A percentile compares a stretch with the other conserved stretches of the same genome.
These are phyloP conservation scores for Orthosia gracilis DNA, from an alignment of 2,888 invertebrate genomes.

Conservation along the genomic window DNA sequence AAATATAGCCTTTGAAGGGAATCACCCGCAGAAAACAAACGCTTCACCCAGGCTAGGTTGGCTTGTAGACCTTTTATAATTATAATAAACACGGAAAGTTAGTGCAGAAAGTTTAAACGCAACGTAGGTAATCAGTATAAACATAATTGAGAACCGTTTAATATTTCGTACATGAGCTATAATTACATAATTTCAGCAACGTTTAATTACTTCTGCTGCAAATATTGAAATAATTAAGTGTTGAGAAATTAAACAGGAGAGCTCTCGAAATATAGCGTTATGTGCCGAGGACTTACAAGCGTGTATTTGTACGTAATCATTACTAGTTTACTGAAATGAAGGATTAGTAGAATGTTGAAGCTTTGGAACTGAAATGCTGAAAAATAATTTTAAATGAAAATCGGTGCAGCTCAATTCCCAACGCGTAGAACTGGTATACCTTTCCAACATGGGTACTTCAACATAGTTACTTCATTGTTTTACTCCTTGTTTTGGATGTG, in stretches of 20 bases:
- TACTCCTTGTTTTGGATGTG: no score
- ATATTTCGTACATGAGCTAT: slow-evolving; percentile 43
- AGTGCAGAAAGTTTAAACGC: not conserved
- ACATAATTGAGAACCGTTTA: slow-evolving; percentile 13
- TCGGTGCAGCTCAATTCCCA: not conserved
- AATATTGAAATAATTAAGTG: slow-evolving; percentile 66
- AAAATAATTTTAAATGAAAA: not conserved
- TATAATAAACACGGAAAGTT: not conserved
- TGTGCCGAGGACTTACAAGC: slow-evolving; percentile 52
- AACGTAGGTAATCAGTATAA: not conserved
- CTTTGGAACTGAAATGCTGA: slow-evolving; percentile 5
- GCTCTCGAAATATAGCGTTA: slow-evolving; percentile 63
- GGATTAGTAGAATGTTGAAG: slow-evolving; percentile 11
- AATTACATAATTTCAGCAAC: slow-evolving; percentile 43
- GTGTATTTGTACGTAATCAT: slow-evolving; percentile 58
- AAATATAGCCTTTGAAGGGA: not conserved
- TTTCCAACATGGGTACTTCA: no score
- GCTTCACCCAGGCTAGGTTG: not conserved
- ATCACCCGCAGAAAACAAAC: not conserved
- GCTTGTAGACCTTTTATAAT: not conserved
- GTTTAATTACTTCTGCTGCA: slow-evolving; percentile 58
- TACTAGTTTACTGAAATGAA: slow-evolving; percentile 39
- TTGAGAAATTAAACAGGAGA: slow-evolving; percentile 62
- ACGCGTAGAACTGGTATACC: not conserved
- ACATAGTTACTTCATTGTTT: no score